Conservation (phyloP, 2,888 invertebrate species). For the Apodemia zela region DNA sequence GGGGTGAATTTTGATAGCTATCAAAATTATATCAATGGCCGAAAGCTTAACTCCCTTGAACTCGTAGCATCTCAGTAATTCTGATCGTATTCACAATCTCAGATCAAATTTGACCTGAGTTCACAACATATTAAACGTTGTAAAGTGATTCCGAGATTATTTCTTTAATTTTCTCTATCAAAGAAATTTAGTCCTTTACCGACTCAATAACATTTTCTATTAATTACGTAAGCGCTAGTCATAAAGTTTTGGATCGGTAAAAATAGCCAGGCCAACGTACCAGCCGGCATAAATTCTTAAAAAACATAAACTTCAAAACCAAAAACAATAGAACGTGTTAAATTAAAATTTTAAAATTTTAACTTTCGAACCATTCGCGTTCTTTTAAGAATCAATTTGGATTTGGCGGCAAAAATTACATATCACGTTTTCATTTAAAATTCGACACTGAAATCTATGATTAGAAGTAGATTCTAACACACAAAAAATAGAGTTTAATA, state of each 20-base stretch:
- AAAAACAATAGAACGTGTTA: slow-evolving; percentile 39
- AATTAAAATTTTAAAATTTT: slow-evolving; percentile 33
- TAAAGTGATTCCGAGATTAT: too few species aligned
- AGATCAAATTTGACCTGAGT: too few species aligned
- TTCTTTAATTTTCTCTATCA: slow-evolving; percentile 43
- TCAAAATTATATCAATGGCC: too few species aligned
- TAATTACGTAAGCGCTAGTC: slow-evolving; percentile 76
- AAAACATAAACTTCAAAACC: slow-evolving; percentile 70
- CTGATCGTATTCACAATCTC: too few species aligned
- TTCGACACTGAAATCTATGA: slow-evolving; percentile 53
- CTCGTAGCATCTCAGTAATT: too few species aligned
- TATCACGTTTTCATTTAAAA: slow-evolving; percentile 53
- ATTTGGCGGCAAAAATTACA: slow-evolving; percentile 51
- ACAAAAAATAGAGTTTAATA: slow-evolving; percentile 71
- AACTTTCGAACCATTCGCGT: slow-evolving; percentile 43
- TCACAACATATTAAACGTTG: too few species aligned
- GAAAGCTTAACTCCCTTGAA: too few species aligned
- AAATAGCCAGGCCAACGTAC: slow-evolving; percentile 66
- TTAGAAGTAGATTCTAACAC: slow-evolving; percentile 70
- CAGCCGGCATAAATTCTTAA: slow-evolving; percentile 71
- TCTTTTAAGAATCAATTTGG: slow-evolving; percentile 62
- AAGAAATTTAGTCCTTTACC: slow-evolving; percentile 71
- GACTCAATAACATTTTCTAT: slow-evolving; percentile 76
- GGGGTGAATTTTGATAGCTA: too few species aligned
- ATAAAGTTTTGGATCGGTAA: slow-evolving; percentile 77